phyloP scores from a whole-genome alignment of 2,113 vertebrate species.

The Chamaetylas fuelleborni region DNA sequence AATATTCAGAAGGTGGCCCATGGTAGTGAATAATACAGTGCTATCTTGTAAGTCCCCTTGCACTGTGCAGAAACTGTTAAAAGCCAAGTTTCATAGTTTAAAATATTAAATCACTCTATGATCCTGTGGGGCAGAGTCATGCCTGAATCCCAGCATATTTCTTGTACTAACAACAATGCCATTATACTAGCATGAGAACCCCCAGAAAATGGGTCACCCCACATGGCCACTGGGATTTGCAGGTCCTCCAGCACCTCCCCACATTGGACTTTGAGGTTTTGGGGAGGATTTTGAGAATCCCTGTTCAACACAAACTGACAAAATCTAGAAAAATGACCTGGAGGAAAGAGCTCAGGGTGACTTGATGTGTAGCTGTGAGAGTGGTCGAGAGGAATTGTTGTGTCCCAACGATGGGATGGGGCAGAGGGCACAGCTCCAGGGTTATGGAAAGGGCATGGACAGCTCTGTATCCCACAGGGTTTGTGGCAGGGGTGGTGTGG shows the following conservation, averaged over 20 bases:
- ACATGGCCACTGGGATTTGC: not conserved
- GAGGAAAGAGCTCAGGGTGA: not conserved
- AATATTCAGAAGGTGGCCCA: slow-evolving; percentile 60
- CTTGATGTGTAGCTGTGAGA: not conserved
- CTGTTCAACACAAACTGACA: not conserved
- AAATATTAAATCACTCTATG: slow-evolving; percentile 48
- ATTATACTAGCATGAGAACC: not conserved
- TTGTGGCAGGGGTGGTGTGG: not conserved
- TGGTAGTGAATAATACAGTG: slow-evolving; percentile 51
- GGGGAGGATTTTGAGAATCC: not conserved
- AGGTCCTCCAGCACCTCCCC: not conserved
- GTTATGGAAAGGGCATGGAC: not conserved
- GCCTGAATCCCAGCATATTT: slow-evolving; percentile 17
- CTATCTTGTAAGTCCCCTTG: slow-evolving; percentile 50
- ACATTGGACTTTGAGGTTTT: not conserved
- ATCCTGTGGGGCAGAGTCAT: slow-evolving; percentile 25
- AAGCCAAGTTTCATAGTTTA: slow-evolving; percentile 33
- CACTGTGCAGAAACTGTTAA: slow-evolving; percentile 57
- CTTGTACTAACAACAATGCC: not conserved
- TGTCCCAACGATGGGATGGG: not conserved
- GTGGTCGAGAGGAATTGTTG: not conserved
- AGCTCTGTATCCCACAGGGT: not conserved
- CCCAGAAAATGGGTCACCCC: not conserved
- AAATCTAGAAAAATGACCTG: not conserved
- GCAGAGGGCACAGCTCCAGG: not conserved